phyloP scores from a whole-genome alignment of 2,797 vertebrate genomes.

The Xiphophorus birchmanni region DNA sequence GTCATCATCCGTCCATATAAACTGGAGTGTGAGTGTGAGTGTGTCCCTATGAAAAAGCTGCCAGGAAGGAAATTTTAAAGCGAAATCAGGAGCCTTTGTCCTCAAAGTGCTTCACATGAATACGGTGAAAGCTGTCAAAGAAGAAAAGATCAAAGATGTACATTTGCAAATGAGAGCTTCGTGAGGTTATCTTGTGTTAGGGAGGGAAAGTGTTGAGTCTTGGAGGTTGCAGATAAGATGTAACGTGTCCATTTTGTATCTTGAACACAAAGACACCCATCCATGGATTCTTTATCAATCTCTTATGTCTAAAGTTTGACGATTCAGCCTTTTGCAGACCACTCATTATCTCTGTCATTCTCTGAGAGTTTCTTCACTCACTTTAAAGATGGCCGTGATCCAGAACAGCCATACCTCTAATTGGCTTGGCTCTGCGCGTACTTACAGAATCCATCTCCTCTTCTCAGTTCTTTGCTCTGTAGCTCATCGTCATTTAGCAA shows the following conservation, averaged over 20 bases:
- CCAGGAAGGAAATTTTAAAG: conserved; percentile 20
- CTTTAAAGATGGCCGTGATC: conserved; percentile 65
- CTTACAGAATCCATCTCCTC: conserved; percentile 53
- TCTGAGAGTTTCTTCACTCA: conserved; percentile 20
- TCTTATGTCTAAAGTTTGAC: conserved; percentile 47
- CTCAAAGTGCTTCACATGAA: conserved; percentile 23
- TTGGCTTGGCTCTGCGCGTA: conserved; percentile 65
- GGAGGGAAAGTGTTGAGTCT: conserved; percentile 53
- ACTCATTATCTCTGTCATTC: conserved; percentile 33
- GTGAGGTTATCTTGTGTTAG: conserved; percentile 59
- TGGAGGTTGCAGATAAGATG: conserved; percentile 53
- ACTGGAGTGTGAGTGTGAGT: conserved; percentile 18
- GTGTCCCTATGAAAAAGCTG: neutral
- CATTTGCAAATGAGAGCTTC: conserved; percentile 48
- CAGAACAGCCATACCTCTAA: conserved; percentile 77
- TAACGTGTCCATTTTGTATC: conserved; percentile 34
- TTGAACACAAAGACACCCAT: neutral
- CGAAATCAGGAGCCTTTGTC: conserved; percentile 30
- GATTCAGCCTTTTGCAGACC: conserved; percentile 48
- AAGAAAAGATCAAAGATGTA: conserved; percentile 45
- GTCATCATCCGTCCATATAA: conserved; percentile 15
- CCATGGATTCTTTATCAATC: conserved; percentile 26
- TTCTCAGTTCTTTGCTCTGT: conserved; percentile 39
- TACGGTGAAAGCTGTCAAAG: conserved; percentile 6
- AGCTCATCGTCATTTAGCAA: conserved; percentile 42